Base-by-base conservation (phyloP, 2,888 invertebrate genomes). In the Holacanthella duospinosa region DNA sequence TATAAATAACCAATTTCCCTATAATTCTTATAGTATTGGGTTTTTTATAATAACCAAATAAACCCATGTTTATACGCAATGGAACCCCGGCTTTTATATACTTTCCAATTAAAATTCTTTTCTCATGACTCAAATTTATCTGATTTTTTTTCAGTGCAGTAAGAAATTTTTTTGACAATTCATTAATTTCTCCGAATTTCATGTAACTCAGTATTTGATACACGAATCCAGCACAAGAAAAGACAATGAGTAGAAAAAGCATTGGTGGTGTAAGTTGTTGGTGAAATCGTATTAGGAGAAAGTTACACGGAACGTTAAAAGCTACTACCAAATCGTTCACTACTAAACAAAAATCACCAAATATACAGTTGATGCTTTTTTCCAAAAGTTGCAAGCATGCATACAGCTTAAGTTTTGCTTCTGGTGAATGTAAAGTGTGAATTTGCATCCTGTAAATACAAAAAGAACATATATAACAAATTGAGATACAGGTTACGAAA, bases 41-140 rank as follows among this genome's bases (percentile, higher is more conserved):
- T 48, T 48, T 48, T 21, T 48, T 48, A 21, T 48, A 48, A 48
- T 48, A 48, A n/a, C 48, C 21, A 48, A 48, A 48, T n/a, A 21
- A 4, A 4, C 48, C 48, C 16, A 48, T 9, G 48, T 48, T 9
- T 9, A 48, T 21, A 4, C n/a, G 12, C 6, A 48, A 21, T 48
- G 48, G 48, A 4, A 21, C n/a, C 4, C 12, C 4, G 12, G 48
- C 6, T 21, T 21, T 48, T 9, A 21, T 48, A 21, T 48, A 48
- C 48, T n/a, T 48, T 21, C 19, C 48, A 9, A 48, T 48, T 16
- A 48, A 4, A 4, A 16, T 48, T 21, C 48, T 48, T n/a, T 48
- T 21, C 12, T 4, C 21, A 16, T 4, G 19, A n/a, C 19, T 9
- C 21, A 48, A 4, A n/a, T 9, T 9, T 16, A 21, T 9, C n/a